Evolutionary conservation across 2,797 vertebrate species (phyloP).

Genomic region (Podargus strigoides): DNA sequence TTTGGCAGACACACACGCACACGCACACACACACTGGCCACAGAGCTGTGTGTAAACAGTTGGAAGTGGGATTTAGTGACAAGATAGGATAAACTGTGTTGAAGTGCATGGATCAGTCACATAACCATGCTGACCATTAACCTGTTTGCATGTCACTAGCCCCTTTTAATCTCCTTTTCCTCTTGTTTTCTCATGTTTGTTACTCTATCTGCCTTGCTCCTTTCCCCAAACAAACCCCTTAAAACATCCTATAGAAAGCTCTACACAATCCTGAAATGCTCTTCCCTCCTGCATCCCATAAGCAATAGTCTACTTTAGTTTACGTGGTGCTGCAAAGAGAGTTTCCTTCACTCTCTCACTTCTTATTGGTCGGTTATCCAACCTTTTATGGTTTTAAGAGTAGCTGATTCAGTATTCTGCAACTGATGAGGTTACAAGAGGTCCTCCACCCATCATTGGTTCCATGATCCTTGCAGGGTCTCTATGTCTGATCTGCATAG

Average conservation of each 20-base stretch:
- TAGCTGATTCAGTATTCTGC: no score
- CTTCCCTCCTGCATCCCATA: not conserved
- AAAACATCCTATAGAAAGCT: not conserved
- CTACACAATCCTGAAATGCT: not conserved
- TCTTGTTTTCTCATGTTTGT: not conserved
- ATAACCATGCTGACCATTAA: not conserved
- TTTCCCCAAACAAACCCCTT: not conserved
- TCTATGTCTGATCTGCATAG: no score
- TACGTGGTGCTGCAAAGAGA: not conserved
- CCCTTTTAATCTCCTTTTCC: not conserved
- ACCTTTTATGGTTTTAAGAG: no score
- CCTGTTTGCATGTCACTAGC: not conserved
- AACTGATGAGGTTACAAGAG: no score
- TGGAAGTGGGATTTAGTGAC: no score
- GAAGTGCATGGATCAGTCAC: not conserved
- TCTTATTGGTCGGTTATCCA: no score
- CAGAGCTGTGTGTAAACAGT: no score
- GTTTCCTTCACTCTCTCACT: not conserved
- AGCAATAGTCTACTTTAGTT: not conserved
- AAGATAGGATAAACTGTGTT: not conserved
- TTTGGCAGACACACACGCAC: no score
- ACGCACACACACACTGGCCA: no score
- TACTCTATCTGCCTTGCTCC: not conserved
- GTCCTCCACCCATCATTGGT: no score
- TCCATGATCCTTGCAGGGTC: no score